Evolutionary conservation across 2,888 invertebrate genomes (phyloP).

Genomic region (Caenorhabditis sp.): DNA sequence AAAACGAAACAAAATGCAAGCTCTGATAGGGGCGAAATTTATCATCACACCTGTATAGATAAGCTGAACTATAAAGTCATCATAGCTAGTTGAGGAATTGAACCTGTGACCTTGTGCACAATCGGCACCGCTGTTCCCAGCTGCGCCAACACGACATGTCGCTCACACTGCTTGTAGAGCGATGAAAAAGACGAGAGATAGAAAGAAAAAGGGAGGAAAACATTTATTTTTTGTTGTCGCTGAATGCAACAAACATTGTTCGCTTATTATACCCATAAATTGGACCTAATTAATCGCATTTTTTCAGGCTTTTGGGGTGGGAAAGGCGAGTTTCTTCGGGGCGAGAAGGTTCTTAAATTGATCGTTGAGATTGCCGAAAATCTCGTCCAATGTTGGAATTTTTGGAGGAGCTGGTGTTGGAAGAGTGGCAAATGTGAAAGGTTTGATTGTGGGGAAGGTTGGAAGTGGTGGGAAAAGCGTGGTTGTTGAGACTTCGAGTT

Average conservation of each 20-base stretch:
- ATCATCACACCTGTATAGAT: slow-evolving; percentile 30
- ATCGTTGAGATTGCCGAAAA: slow-evolving; percentile 33
- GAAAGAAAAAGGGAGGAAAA: neutral
- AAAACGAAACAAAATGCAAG: slow-evolving; percentile 29
- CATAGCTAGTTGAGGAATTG: slow-evolving; percentile 24
- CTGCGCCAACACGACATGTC: slow-evolving; percentile 18
- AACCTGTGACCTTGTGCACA: slow-evolving; percentile 8
- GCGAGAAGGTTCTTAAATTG: slow-evolving; percentile 35
- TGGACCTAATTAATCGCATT: neutral
- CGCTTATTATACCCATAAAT: neutral
- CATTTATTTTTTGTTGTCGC: slow-evolving; percentile 3
- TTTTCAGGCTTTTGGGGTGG: neutral
- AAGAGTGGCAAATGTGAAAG: slow-evolving; percentile 39
- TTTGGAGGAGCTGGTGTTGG: slow-evolving; percentile 31
- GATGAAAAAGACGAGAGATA: neutral
- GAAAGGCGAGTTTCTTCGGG: too few species aligned
- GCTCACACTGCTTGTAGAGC: neutral
- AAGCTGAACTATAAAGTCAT: slow-evolving; percentile 47
- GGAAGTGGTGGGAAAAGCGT: slow-evolving; percentile 36
- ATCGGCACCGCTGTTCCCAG: slow-evolving; percentile 5
- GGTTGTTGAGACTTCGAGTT: slow-evolving; percentile 27
- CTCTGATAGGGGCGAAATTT: slow-evolving; percentile 48
- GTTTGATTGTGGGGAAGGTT: slow-evolving; percentile 32
- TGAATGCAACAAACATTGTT: too few species aligned
- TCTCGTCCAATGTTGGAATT: slow-evolving; percentile 39